Percentiles rank a stretch among this genome's conserved stretches.
phyloP scores from a whole-genome alignment of 1,140 invertebrate species.

The Caenorhabditis tropicalis region DNA sequence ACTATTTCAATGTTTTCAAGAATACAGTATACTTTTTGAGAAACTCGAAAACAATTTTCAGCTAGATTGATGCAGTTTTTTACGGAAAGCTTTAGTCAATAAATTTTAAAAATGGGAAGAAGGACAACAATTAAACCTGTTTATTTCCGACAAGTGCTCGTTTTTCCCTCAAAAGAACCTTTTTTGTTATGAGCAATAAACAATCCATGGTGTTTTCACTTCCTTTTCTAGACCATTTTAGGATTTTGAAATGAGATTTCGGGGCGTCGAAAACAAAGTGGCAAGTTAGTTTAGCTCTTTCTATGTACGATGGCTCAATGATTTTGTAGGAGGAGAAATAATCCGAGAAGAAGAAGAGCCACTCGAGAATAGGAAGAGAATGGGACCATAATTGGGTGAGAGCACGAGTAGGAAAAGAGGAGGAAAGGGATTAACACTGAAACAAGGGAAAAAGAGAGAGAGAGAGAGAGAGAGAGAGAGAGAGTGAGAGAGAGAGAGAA shows the following conservation, averaged over 20 bases:
- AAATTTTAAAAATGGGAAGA: neutral
- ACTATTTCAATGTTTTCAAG: too few relatives aligned
- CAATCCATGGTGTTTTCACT: neutral
- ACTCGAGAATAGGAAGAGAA: slow-evolving; percentile 14
- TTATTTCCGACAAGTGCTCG: neutral
- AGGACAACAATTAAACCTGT: neutral
- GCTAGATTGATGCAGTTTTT: too few relatives aligned
- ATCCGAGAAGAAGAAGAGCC: slow-evolving; percentile 21
- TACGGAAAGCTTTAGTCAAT: too few relatives aligned
- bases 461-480: neutral
- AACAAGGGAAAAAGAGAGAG: neutral
- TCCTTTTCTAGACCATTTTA: neutral
- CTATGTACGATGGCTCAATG: neutral
- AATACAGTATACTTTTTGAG: too few relatives aligned
- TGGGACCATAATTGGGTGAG: slow-evolving; percentile 38
- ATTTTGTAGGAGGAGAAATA: neutral
- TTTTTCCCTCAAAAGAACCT: neutral
- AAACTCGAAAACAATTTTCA: too few relatives aligned
- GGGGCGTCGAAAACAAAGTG: slow-evolving; percentile 7
- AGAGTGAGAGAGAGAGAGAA: neutral
- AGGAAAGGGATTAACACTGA: too few relatives aligned
- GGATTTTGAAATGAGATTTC: neutral
- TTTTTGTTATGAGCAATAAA: neutral
- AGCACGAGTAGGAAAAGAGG: too few relatives aligned
- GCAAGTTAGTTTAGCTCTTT: neutral